Percentiles rank a stretch among this genome's conserved stretches.
These are phyloP conservation scores for Sialia sialis DNA, from an alignment of 2,113 vertebrate species.

Conservation along the genomic window DNA sequence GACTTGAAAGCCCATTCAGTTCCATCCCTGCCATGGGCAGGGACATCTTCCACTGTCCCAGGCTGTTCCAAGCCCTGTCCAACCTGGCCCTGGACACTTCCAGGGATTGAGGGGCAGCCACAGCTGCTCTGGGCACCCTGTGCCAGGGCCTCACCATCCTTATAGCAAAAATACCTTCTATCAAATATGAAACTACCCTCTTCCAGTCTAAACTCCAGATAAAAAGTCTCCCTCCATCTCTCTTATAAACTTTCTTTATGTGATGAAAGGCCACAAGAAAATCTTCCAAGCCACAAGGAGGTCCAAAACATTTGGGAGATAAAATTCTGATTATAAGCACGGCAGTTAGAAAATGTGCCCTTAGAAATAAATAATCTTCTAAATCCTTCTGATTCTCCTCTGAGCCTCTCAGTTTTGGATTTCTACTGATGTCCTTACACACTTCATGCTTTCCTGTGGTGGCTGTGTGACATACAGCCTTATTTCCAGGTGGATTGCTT, in stretches of 20 bases:
- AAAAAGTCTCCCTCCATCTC: neutral
- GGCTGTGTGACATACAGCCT: neutral
- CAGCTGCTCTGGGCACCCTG: neutral
- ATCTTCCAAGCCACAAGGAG: neutral
- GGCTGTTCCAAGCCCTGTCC: accelerated
- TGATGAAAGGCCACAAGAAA: neutral
- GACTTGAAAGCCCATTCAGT: neutral
- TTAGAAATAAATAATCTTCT: neutral
- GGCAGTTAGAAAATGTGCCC: neutral
- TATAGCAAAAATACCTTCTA: accelerated
- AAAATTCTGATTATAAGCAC: neutral
- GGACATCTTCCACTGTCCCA: neutral
- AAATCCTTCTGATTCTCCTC: neutral
- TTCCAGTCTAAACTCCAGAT: neutral
- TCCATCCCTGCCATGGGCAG: neutral
- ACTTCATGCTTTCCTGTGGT: neutral
- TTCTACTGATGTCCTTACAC: neutral
- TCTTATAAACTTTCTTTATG: neutral
- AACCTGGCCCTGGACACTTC: accelerated
- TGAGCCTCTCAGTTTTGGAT: neutral
- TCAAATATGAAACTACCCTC: neutral
- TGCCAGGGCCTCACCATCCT: neutral
- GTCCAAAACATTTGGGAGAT: neutral
- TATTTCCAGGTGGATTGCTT: neutral
- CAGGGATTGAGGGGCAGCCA: neutral